Conservation (phyloP, 2,888 invertebrate species). For the Sminthurinus aureus region DNA sequence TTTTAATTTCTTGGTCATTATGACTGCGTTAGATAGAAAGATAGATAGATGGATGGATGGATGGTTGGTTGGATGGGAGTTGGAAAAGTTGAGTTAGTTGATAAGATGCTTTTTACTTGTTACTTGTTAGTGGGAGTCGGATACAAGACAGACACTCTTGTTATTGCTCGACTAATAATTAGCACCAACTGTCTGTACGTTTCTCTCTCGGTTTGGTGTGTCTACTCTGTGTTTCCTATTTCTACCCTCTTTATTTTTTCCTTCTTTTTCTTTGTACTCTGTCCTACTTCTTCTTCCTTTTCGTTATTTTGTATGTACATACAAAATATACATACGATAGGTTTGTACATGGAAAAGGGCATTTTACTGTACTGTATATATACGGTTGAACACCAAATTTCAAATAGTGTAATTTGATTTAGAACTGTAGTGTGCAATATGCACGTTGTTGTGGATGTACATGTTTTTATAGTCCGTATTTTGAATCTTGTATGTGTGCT, state of each 20-base stretch:
- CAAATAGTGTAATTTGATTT: neutral
- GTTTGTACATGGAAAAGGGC: neutral
- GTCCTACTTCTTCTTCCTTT: too few species aligned
- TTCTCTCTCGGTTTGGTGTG: neutral
- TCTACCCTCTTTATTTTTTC: neutral
- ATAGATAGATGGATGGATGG: neutral
- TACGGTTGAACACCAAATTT: neutral
- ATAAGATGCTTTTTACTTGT: conserved; percentile 25
- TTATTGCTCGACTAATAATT: conserved; percentile 55
- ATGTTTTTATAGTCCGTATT: neutral
- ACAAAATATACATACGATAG: neutral
- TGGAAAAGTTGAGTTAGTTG: conserved; percentile 29
- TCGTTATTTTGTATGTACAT: too few species aligned
- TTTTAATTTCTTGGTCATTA: conserved; percentile 41
- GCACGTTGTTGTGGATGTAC: neutral
- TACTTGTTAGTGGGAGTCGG: conserved; percentile 38
- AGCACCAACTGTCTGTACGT: conserved; percentile 46
- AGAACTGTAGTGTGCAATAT: neutral
- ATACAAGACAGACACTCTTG: conserved; percentile 51
- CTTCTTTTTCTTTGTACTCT: too few species aligned
- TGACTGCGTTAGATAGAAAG: conserved; percentile 23
- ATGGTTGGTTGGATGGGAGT: conserved; percentile 9
- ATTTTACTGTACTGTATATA: too few species aligned
- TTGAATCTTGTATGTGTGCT: neutral
- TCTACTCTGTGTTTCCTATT: neutral